Evolutionary conservation across 2,113 vertebrate species (phyloP).

Genomic region (Chascanopsetta lugubris): DNA sequence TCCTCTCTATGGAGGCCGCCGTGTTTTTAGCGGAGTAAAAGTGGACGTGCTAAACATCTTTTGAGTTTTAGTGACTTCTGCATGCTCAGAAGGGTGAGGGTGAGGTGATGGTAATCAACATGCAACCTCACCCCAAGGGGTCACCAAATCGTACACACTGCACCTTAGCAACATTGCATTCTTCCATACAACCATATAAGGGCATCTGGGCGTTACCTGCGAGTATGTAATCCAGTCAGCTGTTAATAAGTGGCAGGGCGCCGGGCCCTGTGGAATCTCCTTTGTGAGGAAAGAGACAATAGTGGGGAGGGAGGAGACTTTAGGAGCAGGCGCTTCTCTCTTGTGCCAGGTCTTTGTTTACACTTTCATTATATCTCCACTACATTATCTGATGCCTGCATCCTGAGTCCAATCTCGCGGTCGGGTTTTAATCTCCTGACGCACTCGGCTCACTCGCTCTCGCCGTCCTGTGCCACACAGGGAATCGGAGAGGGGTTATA

Average conservation of each 20-base stretch:
- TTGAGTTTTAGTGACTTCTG: too few relatives aligned
- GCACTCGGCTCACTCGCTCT: conserved; percentile 84
- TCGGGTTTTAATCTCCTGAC: conserved; percentile 86
- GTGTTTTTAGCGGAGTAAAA: too few relatives aligned
- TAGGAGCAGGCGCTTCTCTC: conserved; percentile 82
- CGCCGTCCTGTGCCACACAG: conserved; percentile 84
- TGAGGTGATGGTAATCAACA: too few relatives aligned
- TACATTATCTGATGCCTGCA: conserved; percentile 86
- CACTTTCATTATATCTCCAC: conserved; percentile 86
- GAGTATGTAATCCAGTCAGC: conserved; percentile 78
- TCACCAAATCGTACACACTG: too few relatives aligned
- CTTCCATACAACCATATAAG: conserved; percentile 16
- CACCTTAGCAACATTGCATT: too few relatives aligned
- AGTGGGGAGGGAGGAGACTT: conserved; percentile 70
- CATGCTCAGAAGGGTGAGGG: too few relatives aligned
- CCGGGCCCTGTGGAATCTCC: conserved; percentile 76
- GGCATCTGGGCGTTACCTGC: conserved; percentile 18
- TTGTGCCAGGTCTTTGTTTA: conserved; percentile 88
- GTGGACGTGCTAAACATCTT: too few relatives aligned
- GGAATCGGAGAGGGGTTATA: conserved; percentile 91
- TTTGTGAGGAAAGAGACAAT: conserved; percentile 80
- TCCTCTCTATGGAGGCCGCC: too few relatives aligned
- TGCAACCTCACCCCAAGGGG: too few relatives aligned
- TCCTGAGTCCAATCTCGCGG: conserved; percentile 86
- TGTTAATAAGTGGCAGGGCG: conserved; percentile 81